Conservation (phyloP, 2,888 invertebrate genomes). For the Ditylenchus weischeri region DNA sequence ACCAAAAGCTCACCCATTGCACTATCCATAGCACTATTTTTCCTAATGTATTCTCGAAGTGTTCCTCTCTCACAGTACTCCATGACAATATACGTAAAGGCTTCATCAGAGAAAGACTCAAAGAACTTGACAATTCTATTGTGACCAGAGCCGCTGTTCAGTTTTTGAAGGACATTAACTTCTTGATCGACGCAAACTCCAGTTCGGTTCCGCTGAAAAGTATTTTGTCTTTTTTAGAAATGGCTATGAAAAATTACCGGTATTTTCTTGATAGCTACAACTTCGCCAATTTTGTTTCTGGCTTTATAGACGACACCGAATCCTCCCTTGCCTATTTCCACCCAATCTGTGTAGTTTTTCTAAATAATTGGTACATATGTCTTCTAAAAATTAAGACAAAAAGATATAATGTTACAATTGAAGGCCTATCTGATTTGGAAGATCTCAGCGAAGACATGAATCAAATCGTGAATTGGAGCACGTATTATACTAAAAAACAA, state of each 20-base stretch:
- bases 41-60: slow-evolving; percentile 12
- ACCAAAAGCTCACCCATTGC: background rate
- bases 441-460: slow-evolving; percentile 5
- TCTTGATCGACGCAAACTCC: slow-evolving; percentile 12
- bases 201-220: slow-evolving; percentile 1
- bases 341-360: slow-evolving; percentile 5
- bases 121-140: slow-evolving; percentile 14
- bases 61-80: slow-evolving; percentile 17
- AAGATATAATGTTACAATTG: background rate
- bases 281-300: slow-evolving; percentile 2
- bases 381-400: background rate
- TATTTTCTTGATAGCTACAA: slow-evolving; percentile 14
- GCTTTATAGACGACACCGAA: slow-evolving; percentile 21
- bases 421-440: background rate
- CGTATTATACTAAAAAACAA: background rate
- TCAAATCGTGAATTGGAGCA: background rate
- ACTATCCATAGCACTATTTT: background rate
- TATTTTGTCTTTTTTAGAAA: background rate
- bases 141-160: slow-evolving; percentile 12
- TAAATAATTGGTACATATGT: background rate
- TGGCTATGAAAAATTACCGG: background rate
- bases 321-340: slow-evolving; percentile 22
- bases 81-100: slow-evolving; percentile 15
- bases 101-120: slow-evolving; percentile 15
- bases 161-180: slow-evolving; percentile 5